Percentiles rank a stretch among this genome's conserved stretches.
Evolutionary conservation across 2,113 vertebrate species (phyloP).

Genomic region (Limnothrissa miodon): DNA sequence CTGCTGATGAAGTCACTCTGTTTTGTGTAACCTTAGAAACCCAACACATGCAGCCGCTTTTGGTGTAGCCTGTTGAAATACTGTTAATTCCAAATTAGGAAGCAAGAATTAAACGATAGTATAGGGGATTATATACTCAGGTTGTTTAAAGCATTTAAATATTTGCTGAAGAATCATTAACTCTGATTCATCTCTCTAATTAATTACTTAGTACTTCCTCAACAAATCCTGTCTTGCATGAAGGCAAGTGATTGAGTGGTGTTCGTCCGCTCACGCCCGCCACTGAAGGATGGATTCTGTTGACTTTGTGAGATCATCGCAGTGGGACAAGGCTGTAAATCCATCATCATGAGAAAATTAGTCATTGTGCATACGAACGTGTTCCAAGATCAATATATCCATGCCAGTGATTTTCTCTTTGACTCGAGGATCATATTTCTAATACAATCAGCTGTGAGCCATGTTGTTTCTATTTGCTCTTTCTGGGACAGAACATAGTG

Average conservation of each 20-base stretch:
- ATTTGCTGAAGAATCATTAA: neutral
- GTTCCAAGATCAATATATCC: neutral
- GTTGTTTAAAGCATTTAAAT: neutral
- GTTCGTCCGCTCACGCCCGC: neutral
- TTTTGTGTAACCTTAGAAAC: slow-evolving; percentile 7
- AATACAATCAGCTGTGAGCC: neutral
- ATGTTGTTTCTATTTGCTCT: neutral
- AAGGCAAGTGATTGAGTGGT: neutral
- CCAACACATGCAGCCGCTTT: slow-evolving; percentile 5
- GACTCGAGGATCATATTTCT: neutral
- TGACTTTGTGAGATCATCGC: neutral
- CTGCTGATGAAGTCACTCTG: neutral
- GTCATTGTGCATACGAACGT: neutral
- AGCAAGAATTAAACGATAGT: neutral
- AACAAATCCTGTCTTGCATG: neutral
- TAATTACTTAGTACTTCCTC: neutral
- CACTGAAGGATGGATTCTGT: neutral
- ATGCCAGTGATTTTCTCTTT: neutral
- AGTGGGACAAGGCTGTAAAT: neutral
- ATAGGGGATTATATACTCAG: neutral
- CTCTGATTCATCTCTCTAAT: neutral
- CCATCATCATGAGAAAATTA: neutral
- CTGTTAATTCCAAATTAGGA: neutral
- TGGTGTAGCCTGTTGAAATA: neutral
- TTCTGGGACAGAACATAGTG: neutral